Conservation (phyloP, 2,113 vertebrate species). For the Mesoclemmys tuberculata region DNA sequence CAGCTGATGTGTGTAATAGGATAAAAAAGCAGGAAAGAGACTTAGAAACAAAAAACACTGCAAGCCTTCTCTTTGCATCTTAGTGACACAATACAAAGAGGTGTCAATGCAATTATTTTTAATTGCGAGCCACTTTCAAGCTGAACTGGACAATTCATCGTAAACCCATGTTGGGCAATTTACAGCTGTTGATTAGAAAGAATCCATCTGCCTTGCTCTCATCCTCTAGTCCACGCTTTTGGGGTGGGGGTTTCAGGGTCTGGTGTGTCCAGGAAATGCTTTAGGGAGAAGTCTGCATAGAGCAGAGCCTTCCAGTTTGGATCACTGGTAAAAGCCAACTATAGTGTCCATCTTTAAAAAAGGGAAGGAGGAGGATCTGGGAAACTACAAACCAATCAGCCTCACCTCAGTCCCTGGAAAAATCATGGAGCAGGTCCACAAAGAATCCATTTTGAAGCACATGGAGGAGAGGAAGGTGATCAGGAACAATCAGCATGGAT, state of each 20-base stretch:
- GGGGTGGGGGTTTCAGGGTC: not conserved
- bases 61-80: not conserved
- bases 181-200: not conserved
- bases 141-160: not conserved
- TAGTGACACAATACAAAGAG: rapidly evolving
- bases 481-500: no score
- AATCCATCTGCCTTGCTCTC: rapidly evolving
- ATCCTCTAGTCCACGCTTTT: not conserved
- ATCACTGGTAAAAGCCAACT: rapidly evolving
- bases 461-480: no score
- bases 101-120: not conserved
- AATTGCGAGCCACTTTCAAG: not conserved
- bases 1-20: not conserved
- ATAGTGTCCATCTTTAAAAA: no score
- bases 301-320: rapidly evolving
- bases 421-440: no score
- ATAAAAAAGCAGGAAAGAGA: not conserved
- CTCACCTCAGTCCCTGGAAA: no score
- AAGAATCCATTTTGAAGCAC: no score
- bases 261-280: not conserved
- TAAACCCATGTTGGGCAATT: not conserved
- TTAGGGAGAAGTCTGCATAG: not conserved
- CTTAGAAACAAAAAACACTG: not conserved
- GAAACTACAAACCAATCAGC: no score
- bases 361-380: no score